Percentiles rank a stretch among this genome's conserved stretches.
Conservation (phyloP, 2,113 vertebrate genomes). For the Pelodiscus sinensis region DNA sequence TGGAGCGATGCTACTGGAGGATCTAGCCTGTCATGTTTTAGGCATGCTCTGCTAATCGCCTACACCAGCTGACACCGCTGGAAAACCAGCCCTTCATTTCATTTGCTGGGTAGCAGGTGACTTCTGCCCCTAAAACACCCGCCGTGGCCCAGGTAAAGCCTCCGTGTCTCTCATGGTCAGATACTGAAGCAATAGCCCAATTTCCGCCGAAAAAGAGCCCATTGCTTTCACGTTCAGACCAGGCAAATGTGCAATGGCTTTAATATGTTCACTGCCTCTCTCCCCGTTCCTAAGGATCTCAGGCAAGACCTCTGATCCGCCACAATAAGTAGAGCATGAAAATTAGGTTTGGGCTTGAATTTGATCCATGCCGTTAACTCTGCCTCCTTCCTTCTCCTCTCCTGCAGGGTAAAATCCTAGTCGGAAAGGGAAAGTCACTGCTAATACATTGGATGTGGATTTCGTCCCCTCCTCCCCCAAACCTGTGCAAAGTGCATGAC, state of each 20-base stretch:
- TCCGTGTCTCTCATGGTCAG: not conserved
- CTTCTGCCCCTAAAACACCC: not conserved
- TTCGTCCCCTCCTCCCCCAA: not conserved
- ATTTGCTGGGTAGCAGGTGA: not conserved
- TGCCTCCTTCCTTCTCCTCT: constrained; percentile 58
- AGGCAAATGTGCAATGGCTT: constrained; percentile 5
- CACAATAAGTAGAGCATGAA: constrained; percentile 79
- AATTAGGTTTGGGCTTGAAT: constrained; percentile 74
- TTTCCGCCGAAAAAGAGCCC: not conserved
- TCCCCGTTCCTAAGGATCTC: constrained; percentile 65
- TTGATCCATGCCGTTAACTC: constrained; percentile 68
- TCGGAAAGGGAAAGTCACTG: constrained; percentile 40
- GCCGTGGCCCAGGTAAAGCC: not conserved
- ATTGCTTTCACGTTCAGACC: constrained; percentile 2
- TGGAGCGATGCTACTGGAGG: not conserved
- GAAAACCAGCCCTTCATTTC: not conserved
- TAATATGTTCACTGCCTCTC: constrained; percentile 47
- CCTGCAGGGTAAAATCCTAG: constrained; percentile 49
- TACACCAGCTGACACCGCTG: not conserved
- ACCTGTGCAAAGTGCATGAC: constrained; percentile 29
- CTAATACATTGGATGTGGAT: constrained; percentile 25
- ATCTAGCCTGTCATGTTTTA: not conserved
- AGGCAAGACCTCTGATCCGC: constrained; percentile 62
- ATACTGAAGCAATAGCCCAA: not conserved
- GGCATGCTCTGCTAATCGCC: not conserved